These are phyloP conservation scores for Idaea biselata DNA, from an alignment of 2,888 invertebrate species.

Conservation along the genomic window DNA sequence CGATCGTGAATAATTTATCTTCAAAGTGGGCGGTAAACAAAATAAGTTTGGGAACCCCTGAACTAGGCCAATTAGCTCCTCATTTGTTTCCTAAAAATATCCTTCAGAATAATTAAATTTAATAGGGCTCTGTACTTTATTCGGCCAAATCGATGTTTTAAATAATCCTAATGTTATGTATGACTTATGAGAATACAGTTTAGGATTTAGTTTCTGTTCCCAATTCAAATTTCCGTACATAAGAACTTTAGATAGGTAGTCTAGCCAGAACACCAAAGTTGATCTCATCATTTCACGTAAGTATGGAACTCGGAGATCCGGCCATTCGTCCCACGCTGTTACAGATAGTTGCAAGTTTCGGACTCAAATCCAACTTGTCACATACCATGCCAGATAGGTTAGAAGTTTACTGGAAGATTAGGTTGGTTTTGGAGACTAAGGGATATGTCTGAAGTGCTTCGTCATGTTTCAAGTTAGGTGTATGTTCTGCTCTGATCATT, in stretches of 20 bases:
- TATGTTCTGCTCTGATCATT: background rate
- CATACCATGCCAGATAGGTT: background rate
- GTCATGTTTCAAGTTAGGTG: background rate
- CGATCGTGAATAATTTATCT: too few species aligned
- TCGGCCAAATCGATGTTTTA: too few species aligned
- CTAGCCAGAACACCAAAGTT: background rate
- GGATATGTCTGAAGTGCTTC: background rate
- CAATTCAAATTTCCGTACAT: background rate
- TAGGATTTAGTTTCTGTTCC: too few species aligned
- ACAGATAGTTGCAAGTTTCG: background rate
- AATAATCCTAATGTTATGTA: too few species aligned
- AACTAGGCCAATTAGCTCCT: too few species aligned
- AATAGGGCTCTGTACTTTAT: too few species aligned
- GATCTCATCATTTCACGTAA: background rate
- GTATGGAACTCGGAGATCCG: background rate
- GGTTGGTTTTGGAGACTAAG: background rate
- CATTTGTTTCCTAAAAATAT: too few species aligned
- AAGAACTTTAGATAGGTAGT: background rate
- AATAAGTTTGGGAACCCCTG: too few species aligned
- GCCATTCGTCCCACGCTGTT: slow-evolving; percentile 1
- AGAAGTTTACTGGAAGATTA: background rate
- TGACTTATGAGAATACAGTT: too few species aligned
- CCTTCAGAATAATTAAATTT: too few species aligned
- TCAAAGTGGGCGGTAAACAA: too few species aligned
- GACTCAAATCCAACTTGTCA: background rate